Base-by-base conservation (phyloP, 1,140 invertebrate species). In the Orchesella cincta region DNA sequence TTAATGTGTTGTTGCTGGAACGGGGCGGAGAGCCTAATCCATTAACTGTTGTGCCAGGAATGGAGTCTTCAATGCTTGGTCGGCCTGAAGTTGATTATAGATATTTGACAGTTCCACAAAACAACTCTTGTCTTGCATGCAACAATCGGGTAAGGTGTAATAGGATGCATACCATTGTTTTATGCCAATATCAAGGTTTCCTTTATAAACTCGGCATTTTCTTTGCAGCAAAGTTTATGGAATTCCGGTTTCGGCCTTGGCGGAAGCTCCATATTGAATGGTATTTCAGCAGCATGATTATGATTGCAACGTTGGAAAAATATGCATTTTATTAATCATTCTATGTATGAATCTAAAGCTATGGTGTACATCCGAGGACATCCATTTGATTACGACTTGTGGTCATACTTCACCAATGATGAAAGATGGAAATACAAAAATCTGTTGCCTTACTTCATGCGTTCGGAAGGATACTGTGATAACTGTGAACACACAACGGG, bases 61-160 rank as follows among this genome's bases (percentile, higher is more conserved):
- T 67, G 31, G 62, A 67, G n/a, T 29, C 23, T 12, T 31, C 62
- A 2, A 31, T 67, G 62, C 62, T 67, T 29, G 29, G 62, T n/a
- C 2, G 62, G 8, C 62, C 62, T 14, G 62, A 67, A 67, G 12
- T 33, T 5, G 62, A 67, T 67, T 67, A 67, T 29, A 29, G 62
- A 31, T 67, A 67, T 67, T 5, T 67, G 3, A 67, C 62, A 12
- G 62, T 67, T 3, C 62, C 62, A 1, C 62, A 67, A 67, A 67
- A 67, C 31, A 29, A 23, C 26, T 67, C 62, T 28, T 67, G 62
- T n/a, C 31, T 67, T 8, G 2, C 62, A 23, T 67, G 62, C 31
- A 67, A 67, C 29, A 67, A 67, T 67, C 26, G 62, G 57, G 78
- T 79, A 75, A 33, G 34, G 5, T 67, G n/a, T 8, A 46, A 46